Percentiles rank a stretch among this genome's conserved stretches.
Evolutionary conservation across 2,113 vertebrate species (phyloP).

Genomic region (Mungos mungo): DNA sequence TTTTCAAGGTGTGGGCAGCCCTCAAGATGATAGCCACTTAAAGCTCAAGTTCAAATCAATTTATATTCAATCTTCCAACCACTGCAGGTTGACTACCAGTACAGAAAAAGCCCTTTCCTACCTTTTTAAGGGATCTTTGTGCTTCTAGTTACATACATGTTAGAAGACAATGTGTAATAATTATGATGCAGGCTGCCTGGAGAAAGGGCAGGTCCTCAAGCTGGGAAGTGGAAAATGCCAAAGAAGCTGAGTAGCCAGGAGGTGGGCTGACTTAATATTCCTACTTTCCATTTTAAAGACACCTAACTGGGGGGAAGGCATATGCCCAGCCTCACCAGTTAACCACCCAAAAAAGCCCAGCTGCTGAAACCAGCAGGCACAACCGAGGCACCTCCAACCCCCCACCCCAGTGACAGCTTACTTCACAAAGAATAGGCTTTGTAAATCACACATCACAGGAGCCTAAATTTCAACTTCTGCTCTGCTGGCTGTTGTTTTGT

Average conservation of each 20-base stretch:
- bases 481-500: not conserved
- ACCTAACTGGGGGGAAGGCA: not conserved
- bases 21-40: conserved; percentile 19
- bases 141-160: not conserved
- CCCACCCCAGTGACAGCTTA: not conserved
- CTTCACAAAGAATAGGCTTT: conserved; percentile 17
- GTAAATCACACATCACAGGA: not conserved
- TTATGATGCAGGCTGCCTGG: not conserved
- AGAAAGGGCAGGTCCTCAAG: conserved; percentile 1
- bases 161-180: conserved; percentile 36
- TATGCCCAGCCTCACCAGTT: not conserved
- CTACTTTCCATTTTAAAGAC: conserved; percentile 36
- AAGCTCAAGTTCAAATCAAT: conserved; percentile 60
- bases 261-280: conserved; percentile 32
- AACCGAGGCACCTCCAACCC: not conserved
- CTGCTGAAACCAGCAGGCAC: not conserved
- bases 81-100: not conserved
- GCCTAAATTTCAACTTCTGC: not conserved
- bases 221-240: conserved; percentile 27
- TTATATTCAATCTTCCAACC: conserved; percentile 8
- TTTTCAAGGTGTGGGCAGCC: not conserved
- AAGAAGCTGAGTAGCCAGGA: conserved; percentile 32
- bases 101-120: not conserved
- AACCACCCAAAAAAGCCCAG: not conserved
- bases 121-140: not conserved